Evolutionary conservation across 1,140 invertebrate species (phyloP), one percentile per base, ranked within the genome.

Genomic region (Cyclina sinensis): DNA sequence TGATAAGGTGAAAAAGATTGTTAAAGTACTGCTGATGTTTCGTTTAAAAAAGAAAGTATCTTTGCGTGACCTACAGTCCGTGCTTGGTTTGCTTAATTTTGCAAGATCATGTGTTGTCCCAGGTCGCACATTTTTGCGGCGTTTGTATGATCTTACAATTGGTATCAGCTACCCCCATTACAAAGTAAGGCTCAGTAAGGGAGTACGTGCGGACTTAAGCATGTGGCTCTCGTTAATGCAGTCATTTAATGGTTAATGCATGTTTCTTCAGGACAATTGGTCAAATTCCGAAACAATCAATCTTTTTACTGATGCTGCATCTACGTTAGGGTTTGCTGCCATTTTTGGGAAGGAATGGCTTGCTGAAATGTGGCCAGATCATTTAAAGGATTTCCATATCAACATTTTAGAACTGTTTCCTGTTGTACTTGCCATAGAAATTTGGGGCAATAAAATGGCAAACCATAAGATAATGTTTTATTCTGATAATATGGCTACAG

Each of bases 401-500:
- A 82, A 79, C 0, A 35, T 82, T 16, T 79, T 74, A 74, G 80
- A 90, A 57, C 43, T 90, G 48, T 81, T 90, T 57, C 90, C 90
- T 24, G 89, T 90, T 39, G 74, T 91, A 27, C 43, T 91, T 30
- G 86, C 81, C 14, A 5, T 89, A 16, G 82, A 91, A 81, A 48
- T 81, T 18, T 86, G 89, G 89, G 89, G 89, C 0, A 0, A 70
- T 12, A 46, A 84, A 37, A 21, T 91, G 14, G 30, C 7, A 21
- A 91, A 90, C 54, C 51, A 84, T 51, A 88, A 86, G 70, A 48
- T 90, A n/a, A 39, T 92, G n/a, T 88, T 92, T 27, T 54, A 89
- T n/a, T 84, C 86, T 35, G 91, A 92, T 43, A 91, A 92, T 91
- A 27, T n/a, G n/a, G 79, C 87, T 30, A 84, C 90, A 5, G 88